A percentile compares a stretch with the other conserved stretches of the same genome.
These are phyloP conservation scores for Chalcosyrphus nemorum DNA, from an alignment of 2,888 invertebrate genomes.

Conservation along the genomic window DNA sequence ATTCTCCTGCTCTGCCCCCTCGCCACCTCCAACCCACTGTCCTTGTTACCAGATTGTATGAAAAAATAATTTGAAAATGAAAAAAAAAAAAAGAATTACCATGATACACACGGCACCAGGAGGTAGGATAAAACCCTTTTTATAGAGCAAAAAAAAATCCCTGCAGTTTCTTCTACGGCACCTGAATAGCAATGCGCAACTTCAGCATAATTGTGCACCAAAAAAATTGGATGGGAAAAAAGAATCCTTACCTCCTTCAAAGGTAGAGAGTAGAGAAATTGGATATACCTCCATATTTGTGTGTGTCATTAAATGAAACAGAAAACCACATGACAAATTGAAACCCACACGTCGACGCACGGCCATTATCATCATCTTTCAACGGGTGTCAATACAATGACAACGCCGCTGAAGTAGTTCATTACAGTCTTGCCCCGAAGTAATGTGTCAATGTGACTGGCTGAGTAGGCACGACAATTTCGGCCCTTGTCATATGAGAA, in stretches of 20 bases:
- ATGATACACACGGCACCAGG: not conserved
- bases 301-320: conserved; percentile 59
- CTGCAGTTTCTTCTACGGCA: not conserved
- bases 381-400: conserved; percentile 32
- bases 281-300: conserved; percentile 57
- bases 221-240: conserved; percentile 5
- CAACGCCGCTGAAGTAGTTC: conserved; percentile 53
- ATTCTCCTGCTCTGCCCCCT: too few relatives aligned
- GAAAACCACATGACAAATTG: conserved; percentile 56
- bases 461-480: not conserved
- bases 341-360: conserved; percentile 20
- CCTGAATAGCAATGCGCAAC: conserved; percentile 34
- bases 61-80: conserved; percentile 29
- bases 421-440: conserved; percentile 64
- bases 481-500: conserved; percentile 21
- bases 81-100: not conserved
- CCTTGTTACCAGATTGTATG: conserved; percentile 6
- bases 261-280: conserved; percentile 51
- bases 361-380: conserved; percentile 55
- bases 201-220: conserved; percentile 25
- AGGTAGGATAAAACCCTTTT: conserved; percentile 16
- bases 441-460: conserved; percentile 67
- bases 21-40: not conserved
- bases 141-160: not conserved
- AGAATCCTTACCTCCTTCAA: conserved; percentile 22